phyloP scores from a whole-genome alignment of 2,888 invertebrate species.

The Cataglyphis livida region DNA sequence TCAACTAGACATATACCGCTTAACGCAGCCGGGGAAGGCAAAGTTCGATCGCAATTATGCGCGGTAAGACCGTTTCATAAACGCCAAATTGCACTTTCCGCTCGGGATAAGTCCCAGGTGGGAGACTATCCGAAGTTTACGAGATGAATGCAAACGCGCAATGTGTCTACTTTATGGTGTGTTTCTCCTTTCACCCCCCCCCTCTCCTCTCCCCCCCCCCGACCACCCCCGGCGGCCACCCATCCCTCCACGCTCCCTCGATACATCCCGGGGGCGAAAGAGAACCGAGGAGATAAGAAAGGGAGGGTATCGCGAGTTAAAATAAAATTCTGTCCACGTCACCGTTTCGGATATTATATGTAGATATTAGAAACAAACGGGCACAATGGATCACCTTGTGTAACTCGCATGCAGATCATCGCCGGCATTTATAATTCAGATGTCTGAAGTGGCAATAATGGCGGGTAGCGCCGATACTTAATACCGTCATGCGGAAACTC shows the following conservation, averaged over 20 bases:
- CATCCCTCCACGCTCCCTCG: slow-evolving; percentile 59
- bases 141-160: slow-evolving; percentile 67
- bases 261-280: slow-evolving; percentile 49
- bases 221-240: slow-evolving; percentile 27
- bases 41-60: slow-evolving; percentile 52
- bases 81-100: slow-evolving; percentile 52
- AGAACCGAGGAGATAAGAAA: not conserved
- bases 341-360: slow-evolving; percentile 73
- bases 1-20: not conserved
- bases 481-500: slow-evolving; percentile 61
- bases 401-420: slow-evolving; percentile 62
- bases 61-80: slow-evolving; percentile 51
- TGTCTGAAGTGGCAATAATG: slow-evolving; percentile 69
- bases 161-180: slow-evolving; percentile 68
- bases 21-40: not conserved
- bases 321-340: slow-evolving; percentile 74
- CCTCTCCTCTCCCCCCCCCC: not conserved
- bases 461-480: slow-evolving; percentile 62
- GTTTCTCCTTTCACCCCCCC: slow-evolving; percentile 55
- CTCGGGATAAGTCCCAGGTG: slow-evolving; percentile 53
- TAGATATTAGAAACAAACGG: slow-evolving; percentile 69
- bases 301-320: slow-evolving; percentile 23
- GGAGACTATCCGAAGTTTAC: slow-evolving; percentile 69
- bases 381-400: slow-evolving; percentile 58
- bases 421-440: slow-evolving; percentile 72